Conservation (phyloP, 2,888 invertebrate genomes). For the Nephrotoma appendiculata region DNA sequence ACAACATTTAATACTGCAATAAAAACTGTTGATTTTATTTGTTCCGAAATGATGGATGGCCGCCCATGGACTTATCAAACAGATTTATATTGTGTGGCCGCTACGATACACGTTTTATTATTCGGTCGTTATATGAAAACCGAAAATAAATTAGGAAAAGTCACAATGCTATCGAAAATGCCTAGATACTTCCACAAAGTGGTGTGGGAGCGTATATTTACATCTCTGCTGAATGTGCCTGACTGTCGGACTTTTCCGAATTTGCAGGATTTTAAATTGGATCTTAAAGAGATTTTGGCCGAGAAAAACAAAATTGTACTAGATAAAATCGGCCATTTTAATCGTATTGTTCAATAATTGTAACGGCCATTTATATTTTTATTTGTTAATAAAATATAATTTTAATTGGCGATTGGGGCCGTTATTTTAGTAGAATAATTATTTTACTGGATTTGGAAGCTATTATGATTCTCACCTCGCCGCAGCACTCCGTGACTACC, state of each 20-base stretch:
- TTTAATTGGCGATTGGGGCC: no score
- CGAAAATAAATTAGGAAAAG: constrained; percentile 33
- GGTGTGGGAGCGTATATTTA: constrained; percentile 70
- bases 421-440: no score
- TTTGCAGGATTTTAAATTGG: constrained; percentile 32
- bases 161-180: constrained; percentile 25
- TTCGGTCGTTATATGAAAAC: constrained; percentile 85
- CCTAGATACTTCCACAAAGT: constrained; percentile 49
- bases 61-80: constrained; percentile 91
- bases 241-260: constrained; percentile 64
- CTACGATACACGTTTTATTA: constrained; percentile 72
- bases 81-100: constrained; percentile 79
- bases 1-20: constrained; percentile 52
- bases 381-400: no score
- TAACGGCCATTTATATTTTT: no score
- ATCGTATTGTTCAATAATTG: constrained; percentile 12
- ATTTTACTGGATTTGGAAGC: no score
- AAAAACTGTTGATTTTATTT: constrained; percentile 58
- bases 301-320: constrained; percentile 24
- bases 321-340: constrained; percentile 26
- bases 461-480: no score
- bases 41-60: constrained; percentile 81
- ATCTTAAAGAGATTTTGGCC: constrained; percentile 24
- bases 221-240: constrained; percentile 64
- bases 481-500: no score